These are phyloP conservation scores for Germaria angustata DNA, from an alignment of 2,888 invertebrate genomes.

Conservation along the genomic window DNA sequence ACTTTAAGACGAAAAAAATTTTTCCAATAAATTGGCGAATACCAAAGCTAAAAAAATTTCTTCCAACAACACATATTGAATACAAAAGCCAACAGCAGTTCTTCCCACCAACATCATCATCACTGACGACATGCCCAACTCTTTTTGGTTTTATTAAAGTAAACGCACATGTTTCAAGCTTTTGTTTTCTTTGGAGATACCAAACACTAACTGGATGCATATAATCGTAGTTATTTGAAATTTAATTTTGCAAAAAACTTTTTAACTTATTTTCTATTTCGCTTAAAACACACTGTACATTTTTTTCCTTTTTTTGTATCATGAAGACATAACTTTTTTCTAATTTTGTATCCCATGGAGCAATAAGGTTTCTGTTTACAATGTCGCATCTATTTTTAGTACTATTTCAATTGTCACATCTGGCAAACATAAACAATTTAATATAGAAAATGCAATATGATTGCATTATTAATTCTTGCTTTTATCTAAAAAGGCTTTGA, in stretches of 20 bases:
- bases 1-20: not conserved
- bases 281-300: not conserved
- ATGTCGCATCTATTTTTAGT: too few relatives aligned
- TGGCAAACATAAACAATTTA: too few relatives aligned
- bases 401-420: too few relatives aligned
- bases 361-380: too few relatives aligned
- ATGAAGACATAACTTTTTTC: too few relatives aligned
- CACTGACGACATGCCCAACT: not conserved
- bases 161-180: not conserved
- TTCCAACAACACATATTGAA: constrained; percentile 1
- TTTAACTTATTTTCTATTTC: not conserved
- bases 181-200: not conserved
- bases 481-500: too few relatives aligned
- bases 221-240: not conserved
- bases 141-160: constrained; percentile 8
- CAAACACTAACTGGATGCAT: not conserved
- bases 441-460: too few relatives aligned
- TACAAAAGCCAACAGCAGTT: constrained; percentile 32
- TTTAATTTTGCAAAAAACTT: not conserved
- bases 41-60: not conserved
- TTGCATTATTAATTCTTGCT: too few relatives aligned
- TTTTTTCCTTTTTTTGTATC: too few relatives aligned
- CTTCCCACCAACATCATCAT: not conserved
- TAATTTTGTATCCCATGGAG: too few relatives aligned
- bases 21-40: not conserved